Conservation (phyloP, 2,113 vertebrate species). For the Xiphias gladius region DNA sequence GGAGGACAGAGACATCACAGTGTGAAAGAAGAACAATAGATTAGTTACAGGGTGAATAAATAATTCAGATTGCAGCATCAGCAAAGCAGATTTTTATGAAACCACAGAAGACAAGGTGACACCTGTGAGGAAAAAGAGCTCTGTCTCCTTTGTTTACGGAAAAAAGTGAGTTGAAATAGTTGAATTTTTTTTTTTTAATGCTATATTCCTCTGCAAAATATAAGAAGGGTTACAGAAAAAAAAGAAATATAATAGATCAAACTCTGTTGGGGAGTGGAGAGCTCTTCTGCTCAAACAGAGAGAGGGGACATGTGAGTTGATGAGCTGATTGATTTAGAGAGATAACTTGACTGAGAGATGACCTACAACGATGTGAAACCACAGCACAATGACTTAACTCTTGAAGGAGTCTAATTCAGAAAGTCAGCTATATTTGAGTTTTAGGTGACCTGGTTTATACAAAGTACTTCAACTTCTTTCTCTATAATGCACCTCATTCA, state of each 20-base stretch:
- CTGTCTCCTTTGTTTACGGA: constrained; percentile 12
- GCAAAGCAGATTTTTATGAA: constrained; percentile 60
- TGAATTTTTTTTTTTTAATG: constrained; percentile 13
- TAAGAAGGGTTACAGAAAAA: neutral
- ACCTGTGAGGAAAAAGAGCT: constrained; percentile 48
- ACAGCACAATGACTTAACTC: neutral
- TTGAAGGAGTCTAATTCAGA: neutral
- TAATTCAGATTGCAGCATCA: constrained; percentile 72
- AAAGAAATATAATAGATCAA: constrained; percentile 39
- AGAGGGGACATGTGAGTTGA: constrained; percentile 52
- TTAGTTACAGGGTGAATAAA: constrained; percentile 66
- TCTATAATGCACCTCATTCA: neutral
- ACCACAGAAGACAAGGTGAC: constrained; percentile 67
- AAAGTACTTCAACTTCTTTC: neutral
- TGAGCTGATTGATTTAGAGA: constrained; percentile 71
- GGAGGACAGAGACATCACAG: constrained; percentile 33
- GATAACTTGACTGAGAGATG: constrained; percentile 73
- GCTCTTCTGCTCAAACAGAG: constrained; percentile 44
- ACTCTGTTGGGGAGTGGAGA: constrained; percentile 34
- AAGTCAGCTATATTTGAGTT: neutral
- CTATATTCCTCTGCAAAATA: constrained; percentile 4
- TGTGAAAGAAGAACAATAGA: constrained; percentile 41
- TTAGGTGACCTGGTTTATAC: neutral
- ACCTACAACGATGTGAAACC: constrained; percentile 59
- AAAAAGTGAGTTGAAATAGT: neutral